A percentile compares a stretch with the other conserved stretches of the same genome.
Evolutionary conservation across 2,797 vertebrate genomes (phyloP).

Genomic region (Cheirogaleus major): DNA sequence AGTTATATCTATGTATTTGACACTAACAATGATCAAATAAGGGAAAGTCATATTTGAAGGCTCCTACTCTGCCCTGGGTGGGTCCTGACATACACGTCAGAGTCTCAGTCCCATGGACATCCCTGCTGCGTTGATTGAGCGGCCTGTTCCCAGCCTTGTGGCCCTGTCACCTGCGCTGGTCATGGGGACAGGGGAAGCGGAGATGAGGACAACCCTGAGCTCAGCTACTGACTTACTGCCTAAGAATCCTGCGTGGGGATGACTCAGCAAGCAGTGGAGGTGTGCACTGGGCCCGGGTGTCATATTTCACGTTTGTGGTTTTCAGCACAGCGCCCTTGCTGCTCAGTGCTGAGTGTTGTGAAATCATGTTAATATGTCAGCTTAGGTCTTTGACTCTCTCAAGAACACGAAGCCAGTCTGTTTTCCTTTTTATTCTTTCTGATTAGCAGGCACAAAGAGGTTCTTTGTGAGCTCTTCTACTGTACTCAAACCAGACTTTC

Average conservation of each 20-base stretch:
- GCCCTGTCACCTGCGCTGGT: neutral
- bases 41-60: neutral
- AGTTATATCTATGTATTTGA: neutral
- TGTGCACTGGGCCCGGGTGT: neutral
- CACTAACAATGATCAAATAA: neutral
- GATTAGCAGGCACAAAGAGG: neutral
- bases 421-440: neutral
- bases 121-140: too few relatives aligned
- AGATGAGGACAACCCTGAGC: rapidly evolving
- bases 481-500: neutral
- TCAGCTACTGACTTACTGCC: neutral
- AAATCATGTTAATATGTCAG: neutral
- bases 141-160: neutral
- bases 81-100: neutral
- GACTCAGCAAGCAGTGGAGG: neutral
- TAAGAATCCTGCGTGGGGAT: neutral
- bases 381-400: neutral
- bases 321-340: too few relatives aligned
- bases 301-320: neutral
- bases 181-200: rapidly evolving
- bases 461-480: neutral
- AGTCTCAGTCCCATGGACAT: rapidly evolving
- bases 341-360: rapidly evolving
- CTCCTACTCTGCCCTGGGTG: neutral
- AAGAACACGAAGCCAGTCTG: too few relatives aligned